Evolutionary conservation across 2,888 invertebrate species (phyloP).

Genomic region (Poecilus cupreus): DNA sequence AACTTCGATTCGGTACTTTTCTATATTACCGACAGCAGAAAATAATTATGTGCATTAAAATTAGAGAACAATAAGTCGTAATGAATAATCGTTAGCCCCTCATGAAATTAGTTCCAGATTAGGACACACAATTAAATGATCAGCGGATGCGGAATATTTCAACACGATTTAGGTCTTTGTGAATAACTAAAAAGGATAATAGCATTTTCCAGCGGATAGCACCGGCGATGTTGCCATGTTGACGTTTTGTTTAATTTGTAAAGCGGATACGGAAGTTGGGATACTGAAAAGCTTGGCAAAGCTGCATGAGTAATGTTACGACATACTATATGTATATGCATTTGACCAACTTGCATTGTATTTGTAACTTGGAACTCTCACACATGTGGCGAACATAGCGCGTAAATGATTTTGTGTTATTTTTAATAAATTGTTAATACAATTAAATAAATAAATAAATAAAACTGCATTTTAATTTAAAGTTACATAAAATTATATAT

Average conservation of each 20-base stretch:
- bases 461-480: too few relatives aligned
- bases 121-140: neutral
- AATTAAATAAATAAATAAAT: too few relatives aligned
- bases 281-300: neutral
- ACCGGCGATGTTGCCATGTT: neutral
- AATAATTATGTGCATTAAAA: neutral
- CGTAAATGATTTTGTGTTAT: too few relatives aligned
- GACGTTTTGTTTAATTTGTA: neutral
- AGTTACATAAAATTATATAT: too few relatives aligned
- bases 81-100: neutral
- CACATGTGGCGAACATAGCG: neutral
- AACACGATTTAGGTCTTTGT: conserved; percentile 6
- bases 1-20: too few relatives aligned
- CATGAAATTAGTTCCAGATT: neutral
- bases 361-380: neutral
- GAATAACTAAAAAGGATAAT: conserved; percentile 16
- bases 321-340: neutral
- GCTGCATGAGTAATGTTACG: neutral
- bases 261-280: neutral
- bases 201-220: neutral
- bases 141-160: neutral
- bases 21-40: too few relatives aligned
- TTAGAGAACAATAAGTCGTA: neutral
- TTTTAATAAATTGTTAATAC: too few relatives aligned
- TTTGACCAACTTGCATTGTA: neutral